phyloP scores from a whole-genome alignment of 2,888 invertebrate species.

The Chrysomela aeneicollis region DNA sequence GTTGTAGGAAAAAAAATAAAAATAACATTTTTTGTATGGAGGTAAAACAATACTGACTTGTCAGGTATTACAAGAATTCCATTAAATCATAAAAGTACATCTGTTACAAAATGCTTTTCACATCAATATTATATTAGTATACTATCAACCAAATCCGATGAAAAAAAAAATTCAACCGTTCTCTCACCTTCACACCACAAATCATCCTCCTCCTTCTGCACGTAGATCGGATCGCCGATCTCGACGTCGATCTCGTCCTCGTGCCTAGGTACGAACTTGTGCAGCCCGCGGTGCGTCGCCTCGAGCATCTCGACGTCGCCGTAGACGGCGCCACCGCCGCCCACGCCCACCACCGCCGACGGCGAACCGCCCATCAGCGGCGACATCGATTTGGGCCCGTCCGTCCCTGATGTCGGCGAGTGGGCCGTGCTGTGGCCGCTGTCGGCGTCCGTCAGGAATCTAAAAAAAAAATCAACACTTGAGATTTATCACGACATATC shows the following conservation, averaged over 20 bases:
- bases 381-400: slow-evolving; percentile 87
- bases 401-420: slow-evolving; percentile 77
- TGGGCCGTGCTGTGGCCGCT: slow-evolving; percentile 93
- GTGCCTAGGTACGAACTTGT: slow-evolving; percentile 95
- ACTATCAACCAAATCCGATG: no score
- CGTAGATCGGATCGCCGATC: slow-evolving; percentile 96
- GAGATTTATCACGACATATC: no score
- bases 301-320: slow-evolving; percentile 72
- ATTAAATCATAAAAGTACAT: no score
- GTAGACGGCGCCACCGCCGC: slow-evolving; percentile 69
- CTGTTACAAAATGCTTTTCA: no score
- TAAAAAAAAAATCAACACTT: no score
- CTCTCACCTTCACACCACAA: slow-evolving; percentile 93
- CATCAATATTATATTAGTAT: no score
- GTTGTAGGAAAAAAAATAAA: no score
- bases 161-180: no score
- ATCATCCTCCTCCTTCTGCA: slow-evolving; percentile 96
- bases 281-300: slow-evolving; percentile 94
- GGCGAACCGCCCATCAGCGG: slow-evolving; percentile 68
- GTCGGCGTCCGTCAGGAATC: slow-evolving; percentile 81
- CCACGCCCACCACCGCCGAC: slow-evolving; percentile 71
- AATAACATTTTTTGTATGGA: no score
- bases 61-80: no score
- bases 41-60: no score
- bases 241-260: slow-evolving; percentile 96